phyloP scores from a whole-genome alignment of 1,140 invertebrate species.

The Muscidifurax raptorellus region DNA sequence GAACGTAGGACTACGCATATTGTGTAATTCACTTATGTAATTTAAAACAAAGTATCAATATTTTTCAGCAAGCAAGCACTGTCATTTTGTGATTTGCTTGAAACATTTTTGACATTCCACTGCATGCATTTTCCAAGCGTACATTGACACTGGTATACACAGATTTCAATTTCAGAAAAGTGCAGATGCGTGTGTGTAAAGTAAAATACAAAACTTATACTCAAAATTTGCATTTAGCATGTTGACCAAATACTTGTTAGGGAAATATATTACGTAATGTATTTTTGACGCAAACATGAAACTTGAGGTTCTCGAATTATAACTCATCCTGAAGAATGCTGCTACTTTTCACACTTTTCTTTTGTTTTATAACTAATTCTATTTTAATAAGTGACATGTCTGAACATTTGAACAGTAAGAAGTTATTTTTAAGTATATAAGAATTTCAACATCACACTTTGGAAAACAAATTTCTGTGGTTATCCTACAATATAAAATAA shows the following conservation, averaged over 20 bases:
- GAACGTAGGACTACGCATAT: background rate
- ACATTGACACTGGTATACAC: background rate
- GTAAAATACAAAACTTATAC: slow-evolving; percentile 24
- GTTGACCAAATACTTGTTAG: slow-evolving; percentile 57
- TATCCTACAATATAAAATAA: slow-evolving; percentile 30
- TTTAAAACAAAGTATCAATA: background rate
- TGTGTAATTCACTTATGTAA: background rate
- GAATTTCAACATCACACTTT: slow-evolving; percentile 26
- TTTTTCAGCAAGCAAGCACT: slow-evolving; percentile 10
- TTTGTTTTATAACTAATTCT: background rate
- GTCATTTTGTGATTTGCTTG: slow-evolving; percentile 27
- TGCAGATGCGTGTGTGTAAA: background rate
- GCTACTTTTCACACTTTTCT: background rate
- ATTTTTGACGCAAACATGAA: slow-evolving; percentile 52
- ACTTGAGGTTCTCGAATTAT: slow-evolving; percentile 18
- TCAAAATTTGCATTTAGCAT: slow-evolving; percentile 55
- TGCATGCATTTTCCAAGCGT: background rate
- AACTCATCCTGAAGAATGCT: background rate
- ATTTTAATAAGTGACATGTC: slow-evolving; percentile 17
- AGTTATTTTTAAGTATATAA: background rate
- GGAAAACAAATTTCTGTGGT: background rate
- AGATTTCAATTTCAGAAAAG: background rate
- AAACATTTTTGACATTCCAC: slow-evolving; percentile 28
- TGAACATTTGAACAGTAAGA: background rate
- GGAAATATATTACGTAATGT: slow-evolving; percentile 35